Evolutionary conservation across 92 coral and sea anemone genomes (phyloP), one percentile per base, ranked within the genome.

Genomic region (Heteractis magnifica): DNA sequence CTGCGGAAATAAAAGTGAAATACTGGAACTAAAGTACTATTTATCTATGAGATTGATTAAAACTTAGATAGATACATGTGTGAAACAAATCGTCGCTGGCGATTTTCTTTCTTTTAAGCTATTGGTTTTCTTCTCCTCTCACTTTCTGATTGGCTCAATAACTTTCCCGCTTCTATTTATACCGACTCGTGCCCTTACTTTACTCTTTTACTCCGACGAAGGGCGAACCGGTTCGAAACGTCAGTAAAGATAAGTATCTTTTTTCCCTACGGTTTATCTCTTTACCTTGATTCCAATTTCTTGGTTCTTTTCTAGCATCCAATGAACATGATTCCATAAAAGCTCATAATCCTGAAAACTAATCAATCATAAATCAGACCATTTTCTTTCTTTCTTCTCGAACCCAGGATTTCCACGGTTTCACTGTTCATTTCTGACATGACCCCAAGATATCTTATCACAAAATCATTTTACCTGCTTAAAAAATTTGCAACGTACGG

Each of bases 271-370:
- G 44, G 44, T 34, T 23, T 23, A 62, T 5, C 6, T 7, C 23
- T 86, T 70, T 60, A 90, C 99, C 96, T 84, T 92, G 13, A 96
- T 98, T 26, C 93, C 98, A 65, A 89, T 85, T 49, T 90, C 92
- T 79, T 96, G 99, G 85, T 94, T 90, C 50, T 86, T 96, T 72
- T 92, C 97, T 83, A 96, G 77, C 71, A 96, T 53, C 99, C 99
- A 96, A 0, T 95, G 95, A 52, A 92, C 92, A 65, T 94, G 91
- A 83, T 93, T 92, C 99, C 99, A 96, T 23, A 96, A 87, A 71
- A 96, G 89, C 12, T 96, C 98, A 71, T 90, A 84, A 81, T 90
- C 95, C 50, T 86, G 84, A 19, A 80, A 76, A 58, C 99, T 96
- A 53, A 62, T 34, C 44, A 34, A 34, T 34, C 44, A 34, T 34